Evolutionary conservation across 2,888 invertebrate species (phyloP).

Genomic region (Timandra comae): DNA sequence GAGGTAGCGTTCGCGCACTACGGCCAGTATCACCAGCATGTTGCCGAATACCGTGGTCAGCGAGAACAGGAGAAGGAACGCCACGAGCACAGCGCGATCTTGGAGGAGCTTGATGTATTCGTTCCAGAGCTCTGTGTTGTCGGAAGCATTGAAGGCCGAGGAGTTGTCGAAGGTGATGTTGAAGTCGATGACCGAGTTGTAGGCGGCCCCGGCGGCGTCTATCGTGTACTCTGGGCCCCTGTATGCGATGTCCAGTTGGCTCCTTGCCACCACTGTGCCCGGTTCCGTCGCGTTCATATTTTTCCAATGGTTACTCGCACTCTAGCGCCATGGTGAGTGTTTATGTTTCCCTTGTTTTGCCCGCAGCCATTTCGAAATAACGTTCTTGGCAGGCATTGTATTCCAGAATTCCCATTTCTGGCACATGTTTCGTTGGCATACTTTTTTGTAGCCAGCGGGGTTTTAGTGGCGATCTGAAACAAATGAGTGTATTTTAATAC

Average conservation of each 20-base stretch:
- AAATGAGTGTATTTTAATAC: slow-evolving; percentile 28
- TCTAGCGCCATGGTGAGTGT: slow-evolving; percentile 66
- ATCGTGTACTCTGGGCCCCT: slow-evolving; percentile 52
- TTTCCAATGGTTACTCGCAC: slow-evolving; percentile 54
- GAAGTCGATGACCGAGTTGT: slow-evolving; percentile 48
- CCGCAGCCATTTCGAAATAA: slow-evolving; percentile 71
- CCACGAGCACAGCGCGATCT: slow-evolving; percentile 86
- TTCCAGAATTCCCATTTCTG: slow-evolving; percentile 54
- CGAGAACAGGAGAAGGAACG: slow-evolving; percentile 90
- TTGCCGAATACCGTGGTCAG: slow-evolving; percentile 97
- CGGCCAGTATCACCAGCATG: slow-evolving; percentile 94
- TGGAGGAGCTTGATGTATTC: slow-evolving; percentile 70
- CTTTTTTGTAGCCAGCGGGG: slow-evolving; percentile 35
- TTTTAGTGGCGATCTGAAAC: slow-evolving; percentile 51
- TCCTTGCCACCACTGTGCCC: slow-evolving; percentile 59
- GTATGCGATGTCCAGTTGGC: slow-evolving; percentile 56
- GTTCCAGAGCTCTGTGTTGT: slow-evolving; percentile 55
- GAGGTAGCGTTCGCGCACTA: slow-evolving; percentile 93
- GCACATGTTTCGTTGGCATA: slow-evolving; percentile 61
- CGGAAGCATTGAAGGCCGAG: slow-evolving; percentile 38
- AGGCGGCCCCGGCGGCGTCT: slow-evolving; percentile 36
- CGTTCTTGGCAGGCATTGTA: slow-evolving; percentile 69
- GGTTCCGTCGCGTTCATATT: slow-evolving; percentile 67
- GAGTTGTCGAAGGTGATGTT: slow-evolving; percentile 55
- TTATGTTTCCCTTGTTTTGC: slow-evolving; percentile 69